Percentiles rank a stretch among this genome's conserved stretches.
phyloP scores from a whole-genome alignment of 2,888 invertebrate genomes.

The Brachypalpus laphriformis region DNA sequence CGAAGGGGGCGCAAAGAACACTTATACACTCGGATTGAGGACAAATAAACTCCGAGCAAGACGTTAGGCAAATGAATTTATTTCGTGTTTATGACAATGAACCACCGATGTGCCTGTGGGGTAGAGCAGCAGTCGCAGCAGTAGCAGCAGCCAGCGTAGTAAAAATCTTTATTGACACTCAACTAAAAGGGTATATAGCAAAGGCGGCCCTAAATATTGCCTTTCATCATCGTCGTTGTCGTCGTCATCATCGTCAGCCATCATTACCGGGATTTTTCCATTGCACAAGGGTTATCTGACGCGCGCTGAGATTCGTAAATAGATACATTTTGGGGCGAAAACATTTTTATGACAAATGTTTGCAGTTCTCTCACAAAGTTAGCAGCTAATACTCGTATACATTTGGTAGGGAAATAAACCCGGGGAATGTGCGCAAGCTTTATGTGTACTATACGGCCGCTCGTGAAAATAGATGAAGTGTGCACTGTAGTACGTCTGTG shows the following conservation, averaged over 20 bases:
- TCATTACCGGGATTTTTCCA: constrained; percentile 9
- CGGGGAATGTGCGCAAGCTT: neutral
- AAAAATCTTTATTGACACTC: constrained; percentile 63
- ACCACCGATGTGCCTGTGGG: constrained; percentile 7
- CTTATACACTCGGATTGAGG: constrained; percentile 47
- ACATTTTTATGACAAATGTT: constrained; percentile 54
- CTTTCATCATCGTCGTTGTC: constrained; percentile 14
- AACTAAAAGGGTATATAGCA: constrained; percentile 52
- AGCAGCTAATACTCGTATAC: constrained; percentile 47
- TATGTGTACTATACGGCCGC: constrained; percentile 10
- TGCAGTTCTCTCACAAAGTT: constrained; percentile 18
- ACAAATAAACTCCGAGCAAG: constrained; percentile 62
- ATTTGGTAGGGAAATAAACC: constrained; percentile 28
- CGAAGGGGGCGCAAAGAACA: constrained; percentile 15
- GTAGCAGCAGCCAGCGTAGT: too few relatives aligned
- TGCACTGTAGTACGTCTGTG: neutral
- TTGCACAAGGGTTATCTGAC: constrained; percentile 41
- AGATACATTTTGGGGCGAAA: constrained; percentile 28
- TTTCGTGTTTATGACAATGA: constrained; percentile 65
- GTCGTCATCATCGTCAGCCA: neutral
- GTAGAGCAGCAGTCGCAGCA: too few relatives aligned
- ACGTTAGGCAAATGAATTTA: constrained; percentile 65
- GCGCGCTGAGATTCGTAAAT: constrained; percentile 55
- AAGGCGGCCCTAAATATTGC: constrained; percentile 17
- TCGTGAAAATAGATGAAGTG: constrained; percentile 42